phyloP scores from a whole-genome alignment of 2,113 vertebrate species.

The Entosphenus tridentatus region DNA sequence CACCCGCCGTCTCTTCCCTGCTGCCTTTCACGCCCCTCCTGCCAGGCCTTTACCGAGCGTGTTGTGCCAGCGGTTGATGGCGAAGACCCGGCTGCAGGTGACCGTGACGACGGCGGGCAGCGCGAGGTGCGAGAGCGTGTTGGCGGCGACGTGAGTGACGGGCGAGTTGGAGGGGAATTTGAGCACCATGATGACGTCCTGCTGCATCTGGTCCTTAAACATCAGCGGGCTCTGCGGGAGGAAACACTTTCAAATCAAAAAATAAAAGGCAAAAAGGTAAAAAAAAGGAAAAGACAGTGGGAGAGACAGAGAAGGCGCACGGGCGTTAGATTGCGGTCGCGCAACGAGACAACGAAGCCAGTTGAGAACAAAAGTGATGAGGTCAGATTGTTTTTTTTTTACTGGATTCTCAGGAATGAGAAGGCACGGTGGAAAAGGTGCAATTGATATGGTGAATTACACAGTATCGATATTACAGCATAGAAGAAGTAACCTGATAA shows the following conservation, averaged over 20 bases:
- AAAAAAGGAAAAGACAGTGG: slow-evolving; percentile 9
- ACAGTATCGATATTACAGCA: too few species aligned
- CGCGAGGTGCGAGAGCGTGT: slow-evolving; percentile 78
- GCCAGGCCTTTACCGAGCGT: slow-evolving; percentile 50
- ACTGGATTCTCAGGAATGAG: too few species aligned
- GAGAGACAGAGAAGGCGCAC: slow-evolving; percentile 8
- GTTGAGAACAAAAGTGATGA: too few species aligned
- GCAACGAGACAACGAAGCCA: too few species aligned
- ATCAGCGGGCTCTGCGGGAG: slow-evolving; percentile 96
- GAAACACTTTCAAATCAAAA: slow-evolving; percentile 51
- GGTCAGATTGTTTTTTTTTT: too few species aligned
- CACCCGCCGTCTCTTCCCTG: too few species aligned
- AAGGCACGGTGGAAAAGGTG: too few species aligned
- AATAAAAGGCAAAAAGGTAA: slow-evolving; percentile 31
- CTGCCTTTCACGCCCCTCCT: too few species aligned
- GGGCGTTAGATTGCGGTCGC: too few species aligned
- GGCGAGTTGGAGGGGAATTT: slow-evolving; percentile 98
- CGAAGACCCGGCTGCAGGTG: slow-evolving; percentile 85
- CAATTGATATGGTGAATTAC: too few species aligned
- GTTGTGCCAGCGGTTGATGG: slow-evolving; percentile 94
- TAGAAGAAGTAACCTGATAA: too few species aligned
- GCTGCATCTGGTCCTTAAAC: slow-evolving; percentile 99
- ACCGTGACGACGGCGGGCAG: slow-evolving; percentile 79
- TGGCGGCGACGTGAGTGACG: slow-evolving; percentile 80
- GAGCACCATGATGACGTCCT: slow-evolving; percentile 97